Evolutionary conservation across 2,888 invertebrate species (phyloP), one percentile per base, ranked within the genome.

Genomic region (Amphipoea oculea): DNA sequence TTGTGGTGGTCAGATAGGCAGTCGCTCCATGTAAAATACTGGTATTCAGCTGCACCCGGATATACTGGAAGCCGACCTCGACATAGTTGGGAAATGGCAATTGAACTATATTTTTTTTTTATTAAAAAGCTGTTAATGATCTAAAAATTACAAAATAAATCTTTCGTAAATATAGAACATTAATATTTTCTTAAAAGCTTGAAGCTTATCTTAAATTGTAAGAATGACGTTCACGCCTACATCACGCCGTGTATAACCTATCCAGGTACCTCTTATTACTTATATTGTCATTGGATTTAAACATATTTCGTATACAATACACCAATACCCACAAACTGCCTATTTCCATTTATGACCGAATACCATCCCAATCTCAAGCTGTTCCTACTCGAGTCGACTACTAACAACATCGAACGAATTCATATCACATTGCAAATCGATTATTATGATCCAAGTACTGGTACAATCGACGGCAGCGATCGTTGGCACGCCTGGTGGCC

Each of bases 361-460:
- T 86, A 85, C 83, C 68, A 57, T 76, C 75, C 86, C 78, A 87
- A 81, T 80, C 79, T 51, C 72, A 73, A 84, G 86, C 84, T 83
- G 84, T 87, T 88, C 80, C 70, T 86, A 84, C 80, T 84, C 90
- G 88, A 70, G 83, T 72, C 71, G 84, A 84, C 87, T 90, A 86
- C 84, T 86, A 87, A 88, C 88, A 82, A 89, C 84, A 69, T 67
- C 60, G 93, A 91, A 84, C 88, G 79, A 89, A 94, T 94, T 94
- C 94, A 90, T 86, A 91, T 92, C 93, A 93, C 93, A 94, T 86
- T 89, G 82, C 82, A 83, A 83, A 89, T 87, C 91, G 91, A 93
- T 94, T 94, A 93, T 94, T 94, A 92, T 81, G 78, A 87, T 92
- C 91, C 91, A 89, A 90, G 90, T 88, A 88, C 86, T 79, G 86